Evolutionary conservation across 2,888 invertebrate genomes (phyloP), one percentile per base, ranked within the genome.

Genomic region (Amphipyra tragopoginis): DNA sequence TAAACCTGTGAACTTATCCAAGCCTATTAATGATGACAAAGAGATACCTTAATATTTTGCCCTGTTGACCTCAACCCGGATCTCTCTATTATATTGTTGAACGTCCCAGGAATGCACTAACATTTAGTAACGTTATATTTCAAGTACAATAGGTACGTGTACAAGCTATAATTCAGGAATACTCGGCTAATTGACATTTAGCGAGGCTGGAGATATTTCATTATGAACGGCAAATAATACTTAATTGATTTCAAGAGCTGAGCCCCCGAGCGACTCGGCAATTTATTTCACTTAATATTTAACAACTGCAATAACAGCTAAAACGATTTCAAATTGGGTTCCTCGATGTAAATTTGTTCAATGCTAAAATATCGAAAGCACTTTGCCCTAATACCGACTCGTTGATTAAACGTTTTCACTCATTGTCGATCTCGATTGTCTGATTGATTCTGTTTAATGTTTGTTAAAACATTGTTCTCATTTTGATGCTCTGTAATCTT

Each of bases 241-340:
- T 57, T 68, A 84, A 89, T 87, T 85, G 84, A 86, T 87, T 82
- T 83, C 72, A 42, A 77, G 79, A 79, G 73, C 61, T 63, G 70
- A 72, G 63, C 49, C 59, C 64, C 72, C 60, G 26, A 69, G 63
- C 72, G 54, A 70, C 77, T 56, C 73, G 60, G 76, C 77, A 80
- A 83, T 90, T 86, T 85, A 82, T 91, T 82, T 84, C 84, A 89
- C 80, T 88, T 87, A 73, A 71, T 67, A 74, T 61, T 75, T 65
- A 75, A 79, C 75, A 62, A 48, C 72, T 49, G 50, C 57, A 63
- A 69, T 67, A 75, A 58, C 59, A 65, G 54, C 52, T 74, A 68
- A 76, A 79, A 74, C 74, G 77, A 54, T 77, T 76, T 66, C 51
- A 65, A 77, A 79, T 76, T 70, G 67, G 54, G 33, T 55, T 50